phyloP scores from a whole-genome alignment of 2,113 vertebrate species.

The Hypomesus transpacificus region DNA sequence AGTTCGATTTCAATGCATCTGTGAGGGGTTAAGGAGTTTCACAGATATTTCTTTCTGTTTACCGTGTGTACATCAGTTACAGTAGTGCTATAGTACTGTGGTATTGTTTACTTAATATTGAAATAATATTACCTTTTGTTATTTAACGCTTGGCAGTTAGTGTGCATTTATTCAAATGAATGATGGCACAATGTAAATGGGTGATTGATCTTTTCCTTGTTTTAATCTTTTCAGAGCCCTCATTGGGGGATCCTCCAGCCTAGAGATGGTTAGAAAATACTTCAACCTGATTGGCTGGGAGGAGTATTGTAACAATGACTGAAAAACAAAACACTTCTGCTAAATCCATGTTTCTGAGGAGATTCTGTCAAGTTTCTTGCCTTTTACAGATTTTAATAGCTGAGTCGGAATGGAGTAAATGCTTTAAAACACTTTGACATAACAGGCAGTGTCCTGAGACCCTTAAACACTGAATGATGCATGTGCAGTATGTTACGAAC shows the following conservation, averaged over 20 bases:
- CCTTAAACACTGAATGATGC: constrained; percentile 70
- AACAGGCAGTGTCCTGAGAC: constrained; percentile 62
- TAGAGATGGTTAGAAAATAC: constrained; percentile 60
- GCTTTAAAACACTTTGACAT: constrained; percentile 77
- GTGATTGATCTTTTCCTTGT: not conserved
- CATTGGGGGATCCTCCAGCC: constrained; percentile 19
- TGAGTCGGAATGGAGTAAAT: constrained; percentile 65
- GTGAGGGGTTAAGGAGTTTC: too few species aligned
- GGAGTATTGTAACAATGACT: constrained; percentile 57
- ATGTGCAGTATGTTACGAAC: constrained; percentile 72
- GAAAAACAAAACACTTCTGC: constrained; percentile 70
- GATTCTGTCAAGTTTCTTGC: constrained; percentile 70
- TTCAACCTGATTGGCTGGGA: constrained; percentile 43
- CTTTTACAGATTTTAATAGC: constrained; percentile 69
- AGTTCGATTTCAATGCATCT: too few species aligned
- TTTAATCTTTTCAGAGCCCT: constrained; percentile 12
- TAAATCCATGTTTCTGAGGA: constrained; percentile 67
- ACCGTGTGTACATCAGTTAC: too few species aligned
- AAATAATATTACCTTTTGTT: too few species aligned
- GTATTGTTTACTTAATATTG: too few species aligned
- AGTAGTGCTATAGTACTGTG: too few species aligned
- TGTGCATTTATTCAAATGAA: not conserved
- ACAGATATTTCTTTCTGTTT: not conserved
- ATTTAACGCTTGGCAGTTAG: not conserved
- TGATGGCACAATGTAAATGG: not conserved